Percentiles rank a stretch among this genome's conserved stretches.
Conservation (phyloP, 2,888 invertebrate genomes). For the Tenthredo scrophulariae region DNA sequence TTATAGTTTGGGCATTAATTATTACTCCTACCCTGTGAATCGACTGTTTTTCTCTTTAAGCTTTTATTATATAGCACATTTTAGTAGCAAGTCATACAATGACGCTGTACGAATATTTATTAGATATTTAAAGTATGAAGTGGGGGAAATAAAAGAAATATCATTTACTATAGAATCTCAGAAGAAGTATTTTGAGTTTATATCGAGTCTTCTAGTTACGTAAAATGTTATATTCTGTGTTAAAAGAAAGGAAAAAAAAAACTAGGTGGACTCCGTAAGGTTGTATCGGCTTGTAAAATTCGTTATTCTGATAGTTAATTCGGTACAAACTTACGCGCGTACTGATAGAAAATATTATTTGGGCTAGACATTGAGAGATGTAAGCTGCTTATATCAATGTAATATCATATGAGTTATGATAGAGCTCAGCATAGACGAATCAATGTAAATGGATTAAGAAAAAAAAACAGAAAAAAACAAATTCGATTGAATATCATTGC, state of each 20-base stretch:
- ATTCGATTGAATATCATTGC: constrained; percentile 20
- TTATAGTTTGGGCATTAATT: constrained; percentile 53
- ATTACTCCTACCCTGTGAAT: constrained; percentile 54
- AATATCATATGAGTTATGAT: constrained; percentile 64
- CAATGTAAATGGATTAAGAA: constrained; percentile 38
- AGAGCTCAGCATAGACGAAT: constrained; percentile 29
- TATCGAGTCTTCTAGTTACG: constrained; percentile 47
- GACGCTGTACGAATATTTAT: constrained; percentile 48
- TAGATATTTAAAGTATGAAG: constrained; percentile 46
- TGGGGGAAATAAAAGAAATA: constrained; percentile 15
- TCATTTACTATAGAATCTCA: constrained; percentile 49
- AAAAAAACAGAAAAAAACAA: neutral
- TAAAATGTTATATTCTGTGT: constrained; percentile 49
- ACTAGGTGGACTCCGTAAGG: constrained; percentile 19
- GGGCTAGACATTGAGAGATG: constrained; percentile 56
- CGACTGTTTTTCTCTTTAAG: constrained; percentile 65
- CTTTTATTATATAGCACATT: constrained; percentile 42
- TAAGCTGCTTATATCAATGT: constrained; percentile 58
- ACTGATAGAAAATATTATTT: constrained; percentile 63
- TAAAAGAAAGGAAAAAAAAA: neutral
- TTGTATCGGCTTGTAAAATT: constrained; percentile 56
- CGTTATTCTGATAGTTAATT: constrained; percentile 60
- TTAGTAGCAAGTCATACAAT: constrained; percentile 33
- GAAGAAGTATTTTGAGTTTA: constrained; percentile 44
- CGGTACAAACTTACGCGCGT: constrained; percentile 67